Percentiles rank a stretch among this genome's conserved stretches.
Evolutionary conservation across 2,113 vertebrate species (phyloP).

Genomic region (Lamprologus speciosus): DNA sequence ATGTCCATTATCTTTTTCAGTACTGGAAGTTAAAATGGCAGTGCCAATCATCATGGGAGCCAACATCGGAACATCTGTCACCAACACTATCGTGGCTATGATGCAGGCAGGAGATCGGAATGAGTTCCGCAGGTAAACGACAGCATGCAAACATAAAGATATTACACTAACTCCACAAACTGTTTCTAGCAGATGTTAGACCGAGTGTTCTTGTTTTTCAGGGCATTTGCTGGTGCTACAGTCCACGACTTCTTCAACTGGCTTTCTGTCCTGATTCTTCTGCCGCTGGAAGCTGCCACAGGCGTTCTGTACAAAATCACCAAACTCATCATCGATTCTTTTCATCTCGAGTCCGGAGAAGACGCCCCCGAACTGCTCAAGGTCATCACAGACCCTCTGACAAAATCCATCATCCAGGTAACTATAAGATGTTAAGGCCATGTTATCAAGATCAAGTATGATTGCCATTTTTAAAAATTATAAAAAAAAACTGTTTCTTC

Average conservation of each 20-base stretch:
- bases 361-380: constrained; percentile 88
- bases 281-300: constrained; percentile 83
- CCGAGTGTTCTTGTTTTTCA: constrained; percentile 12
- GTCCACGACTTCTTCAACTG: constrained; percentile 98
- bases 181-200: not conserved
- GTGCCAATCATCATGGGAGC: constrained; percentile 96
- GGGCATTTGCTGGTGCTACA: constrained; percentile 91
- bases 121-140: constrained; percentile 87
- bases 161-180: too few relatives aligned
- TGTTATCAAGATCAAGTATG: not conserved
- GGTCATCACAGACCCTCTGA: constrained; percentile 93
- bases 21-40: constrained; percentile 79
- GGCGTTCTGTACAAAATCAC: constrained; percentile 83
- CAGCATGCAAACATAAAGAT: not conserved
- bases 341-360: constrained; percentile 82
- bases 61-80: constrained; percentile 95
- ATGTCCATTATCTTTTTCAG: constrained; percentile 42
- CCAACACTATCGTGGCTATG: constrained; percentile 92
- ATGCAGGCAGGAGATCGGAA: constrained; percentile 92
- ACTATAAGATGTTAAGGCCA: not conserved
- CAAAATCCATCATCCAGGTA: constrained; percentile 89
- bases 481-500: not conserved
- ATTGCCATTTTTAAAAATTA: not conserved
- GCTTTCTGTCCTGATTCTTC: constrained; percentile 83
- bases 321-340: constrained; percentile 72